A percentile compares a stretch with the other conserved stretches of the same genome.
Evolutionary conservation across 2,888 invertebrate species (phyloP).

Genomic region (Formica aserva): DNA sequence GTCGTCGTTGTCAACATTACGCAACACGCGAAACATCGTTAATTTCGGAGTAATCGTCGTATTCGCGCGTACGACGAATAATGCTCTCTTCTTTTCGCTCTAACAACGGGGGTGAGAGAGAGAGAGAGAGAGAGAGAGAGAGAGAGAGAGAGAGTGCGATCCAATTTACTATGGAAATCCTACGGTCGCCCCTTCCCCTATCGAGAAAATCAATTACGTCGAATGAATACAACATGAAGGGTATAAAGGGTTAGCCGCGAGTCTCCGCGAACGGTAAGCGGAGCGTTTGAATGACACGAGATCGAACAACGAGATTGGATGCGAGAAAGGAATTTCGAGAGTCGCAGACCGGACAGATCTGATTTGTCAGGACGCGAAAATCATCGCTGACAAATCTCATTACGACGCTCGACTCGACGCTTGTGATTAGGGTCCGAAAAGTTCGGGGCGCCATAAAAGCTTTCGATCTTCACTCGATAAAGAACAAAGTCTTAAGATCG

Average conservation of each 20-base stretch:
- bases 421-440: constrained; percentile 24
- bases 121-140: constrained; percentile 58
- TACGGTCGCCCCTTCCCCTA: constrained; percentile 63
- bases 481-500: neutral
- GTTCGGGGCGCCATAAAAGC: neutral
- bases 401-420: constrained; percentile 8
- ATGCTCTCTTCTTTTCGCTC: neutral
- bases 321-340: constrained; percentile 60
- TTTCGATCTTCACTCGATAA: neutral
- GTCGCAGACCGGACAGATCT: constrained; percentile 48
- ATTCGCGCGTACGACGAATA: constrained; percentile 63
- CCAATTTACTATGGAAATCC: constrained; percentile 82
- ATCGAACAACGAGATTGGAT: constrained; percentile 9
- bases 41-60: constrained; percentile 77
- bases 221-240: constrained; percentile 82
- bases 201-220: constrained; percentile 82
- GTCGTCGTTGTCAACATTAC: constrained; percentile 37
- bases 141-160: constrained; percentile 62
- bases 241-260: constrained; percentile 71
- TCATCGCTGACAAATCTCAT: constrained; percentile 53
- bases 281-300: constrained; percentile 26
- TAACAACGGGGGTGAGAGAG: constrained; percentile 45
- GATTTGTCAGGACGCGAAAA: constrained; percentile 58
- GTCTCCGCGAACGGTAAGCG: constrained; percentile 48
- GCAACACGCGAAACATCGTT: constrained; percentile 71